phyloP scores from a whole-genome alignment of 2,113 vertebrate genomes.

The Macrotis lagotis region DNA sequence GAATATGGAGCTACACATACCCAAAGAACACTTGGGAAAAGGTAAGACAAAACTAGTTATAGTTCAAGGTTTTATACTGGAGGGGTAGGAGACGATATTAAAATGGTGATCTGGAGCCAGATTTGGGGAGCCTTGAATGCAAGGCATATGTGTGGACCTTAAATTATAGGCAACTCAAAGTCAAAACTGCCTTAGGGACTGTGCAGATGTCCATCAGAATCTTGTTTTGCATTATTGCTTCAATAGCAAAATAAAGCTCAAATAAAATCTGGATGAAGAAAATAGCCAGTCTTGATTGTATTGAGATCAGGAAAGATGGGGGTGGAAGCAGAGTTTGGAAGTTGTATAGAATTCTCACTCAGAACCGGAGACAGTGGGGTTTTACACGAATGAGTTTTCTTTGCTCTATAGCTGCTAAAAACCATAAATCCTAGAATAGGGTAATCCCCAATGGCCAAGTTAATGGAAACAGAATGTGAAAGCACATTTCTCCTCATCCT shows the following conservation, averaged over 20 bases:
- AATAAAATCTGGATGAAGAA: background rate
- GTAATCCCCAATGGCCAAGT: background rate
- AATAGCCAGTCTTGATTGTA: background rate
- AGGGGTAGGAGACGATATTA: background rate
- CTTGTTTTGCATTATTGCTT: background rate
- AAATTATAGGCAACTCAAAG: background rate
- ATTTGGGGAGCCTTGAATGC: background rate
- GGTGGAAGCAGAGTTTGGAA: background rate
- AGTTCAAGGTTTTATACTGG: background rate
- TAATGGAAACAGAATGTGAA: background rate
- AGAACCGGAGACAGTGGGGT: background rate
- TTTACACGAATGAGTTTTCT: background rate
- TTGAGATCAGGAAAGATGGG: background rate
- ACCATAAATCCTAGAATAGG: background rate
- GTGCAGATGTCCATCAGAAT: background rate
- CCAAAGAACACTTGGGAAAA: background rate
- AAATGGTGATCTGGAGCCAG: background rate
- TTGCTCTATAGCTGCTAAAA: background rate
- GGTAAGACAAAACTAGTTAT: background rate
- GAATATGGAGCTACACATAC: background rate
- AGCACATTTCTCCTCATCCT: background rate
- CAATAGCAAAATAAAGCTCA: background rate
- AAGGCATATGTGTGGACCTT: background rate
- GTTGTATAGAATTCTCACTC: background rate
- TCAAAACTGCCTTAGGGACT: background rate